phyloP scores from a whole-genome alignment of 2,113 vertebrate genomes.

The Anguilla rostrata region DNA sequence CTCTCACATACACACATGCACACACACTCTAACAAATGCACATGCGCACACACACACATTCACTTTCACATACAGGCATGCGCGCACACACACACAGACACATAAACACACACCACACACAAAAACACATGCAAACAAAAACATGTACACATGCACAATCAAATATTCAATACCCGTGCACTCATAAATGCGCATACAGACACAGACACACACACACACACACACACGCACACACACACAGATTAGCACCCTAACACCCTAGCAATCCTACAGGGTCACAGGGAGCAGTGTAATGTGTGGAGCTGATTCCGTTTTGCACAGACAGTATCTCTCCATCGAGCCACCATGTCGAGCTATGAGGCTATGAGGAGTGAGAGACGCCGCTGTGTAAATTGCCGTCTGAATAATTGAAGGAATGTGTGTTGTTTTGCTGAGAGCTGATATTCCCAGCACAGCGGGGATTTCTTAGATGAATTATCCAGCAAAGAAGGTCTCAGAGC shows the following conservation, averaged over 20 bases:
- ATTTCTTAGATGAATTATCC: constrained; percentile 31
- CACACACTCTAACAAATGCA: background rate
- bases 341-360: background rate
- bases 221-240: background rate
- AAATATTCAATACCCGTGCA: background rate
- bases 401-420: constrained; percentile 28
- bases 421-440: constrained; percentile 28
- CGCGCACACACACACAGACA: too few species aligned
- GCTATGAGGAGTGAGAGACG: background rate
- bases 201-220: background rate
- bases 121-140: too few species aligned
- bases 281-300: background rate
- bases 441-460: constrained; percentile 17
- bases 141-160: too few species aligned
- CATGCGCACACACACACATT: too few species aligned
- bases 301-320: background rate
- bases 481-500: constrained; percentile 12
- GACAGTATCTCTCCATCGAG: background rate
- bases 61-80: too few species aligned
- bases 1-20: background rate
- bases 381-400: constrained; percentile 19
- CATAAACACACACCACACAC: too few species aligned
- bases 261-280: background rate
- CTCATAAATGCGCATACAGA: background rate
- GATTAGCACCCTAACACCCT: background rate